phyloP scores from a whole-genome alignment of 2,797 vertebrate species.

The Sphaeramia orbicularis region DNA sequence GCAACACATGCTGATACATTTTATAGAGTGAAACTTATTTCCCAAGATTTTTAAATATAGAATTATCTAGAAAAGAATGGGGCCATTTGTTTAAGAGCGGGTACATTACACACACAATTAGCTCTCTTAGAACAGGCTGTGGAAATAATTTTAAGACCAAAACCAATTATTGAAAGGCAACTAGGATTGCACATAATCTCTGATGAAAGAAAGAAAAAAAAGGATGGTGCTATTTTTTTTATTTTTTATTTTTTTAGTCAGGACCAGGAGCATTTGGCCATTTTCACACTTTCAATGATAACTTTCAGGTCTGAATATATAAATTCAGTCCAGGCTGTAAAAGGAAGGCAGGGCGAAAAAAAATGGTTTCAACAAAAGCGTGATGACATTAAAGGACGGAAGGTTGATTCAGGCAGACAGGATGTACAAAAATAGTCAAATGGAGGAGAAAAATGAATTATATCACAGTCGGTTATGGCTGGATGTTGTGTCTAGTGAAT shows the following conservation, averaged over 20 bases:
- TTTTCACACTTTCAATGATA: not conserved
- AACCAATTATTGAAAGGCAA: constrained; percentile 27
- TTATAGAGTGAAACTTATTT: constrained; percentile 11
- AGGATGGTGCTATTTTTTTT: no score
- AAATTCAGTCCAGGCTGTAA: constrained; percentile 1
- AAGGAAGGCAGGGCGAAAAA: not conserved
- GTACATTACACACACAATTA: constrained; percentile 54
- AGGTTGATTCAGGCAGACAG: constrained; percentile 40
- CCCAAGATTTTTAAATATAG: constrained; percentile 11
- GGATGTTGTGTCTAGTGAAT: constrained; percentile 48
- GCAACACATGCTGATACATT: constrained; percentile 2
- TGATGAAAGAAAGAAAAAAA: constrained; percentile 9
- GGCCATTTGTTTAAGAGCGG: constrained; percentile 48
- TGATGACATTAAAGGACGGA: constrained; percentile 18
- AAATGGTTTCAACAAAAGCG: constrained; percentile 1
- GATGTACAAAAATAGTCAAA: constrained; percentile 43
- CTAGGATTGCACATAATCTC: constrained; percentile 9
- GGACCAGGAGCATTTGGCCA: not conserved
- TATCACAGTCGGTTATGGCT: constrained; percentile 18
- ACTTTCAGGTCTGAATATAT: not conserved
- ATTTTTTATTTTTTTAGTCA: no score
- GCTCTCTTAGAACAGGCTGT: constrained; percentile 29
- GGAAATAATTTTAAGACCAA: constrained; percentile 15
- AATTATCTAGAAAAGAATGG: constrained; percentile 21
- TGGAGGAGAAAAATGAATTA: constrained; percentile 39